Base-by-base conservation (phyloP, 2,888 invertebrate genomes). In the Hypercompe scribonia region DNA sequence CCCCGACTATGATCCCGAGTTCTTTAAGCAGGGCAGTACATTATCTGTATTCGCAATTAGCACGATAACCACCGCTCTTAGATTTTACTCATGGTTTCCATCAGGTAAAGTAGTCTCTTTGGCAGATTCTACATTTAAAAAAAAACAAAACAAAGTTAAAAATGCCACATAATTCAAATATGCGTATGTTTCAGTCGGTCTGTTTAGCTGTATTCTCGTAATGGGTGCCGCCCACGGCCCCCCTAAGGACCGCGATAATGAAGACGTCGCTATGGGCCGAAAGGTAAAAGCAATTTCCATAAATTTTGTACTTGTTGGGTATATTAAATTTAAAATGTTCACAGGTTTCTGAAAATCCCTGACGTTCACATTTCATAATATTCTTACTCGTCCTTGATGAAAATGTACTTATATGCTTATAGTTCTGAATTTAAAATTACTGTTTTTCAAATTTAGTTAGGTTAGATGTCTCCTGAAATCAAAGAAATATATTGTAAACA, bases 241-340 rank as follows among this genome's bases (percentile, higher is more conserved):
- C 0, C 95, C 94, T 0, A 84, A 86, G 54, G 95, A 95, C 2
- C 85, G 95, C 0, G 95, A 95, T 78, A 94, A 90, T 72, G 95
- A 95, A 85, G 95, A 95, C 73, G 90, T 95, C 63, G 84, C 90
- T 0, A 94, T 95, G 94, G 95, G 95, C 77, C 86, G 95, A 86
- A 95, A 95, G 95, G 95, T 95, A 93, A 89, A 66, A 72, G 70
- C 72, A 80, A 77, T 74, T 42, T 65, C 54, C 50, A 58, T 21
- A 61, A 36, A 31, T 69, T 74, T 76, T 77, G 3, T 65, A 42
- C 28, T 5, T 58, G 13, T 66, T 71, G 31, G 31, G 18, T 61
- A 65, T 42, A 61, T 66, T 65, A 73, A 21, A 61, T 54, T 69
- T 66, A 63, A 73, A 67, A 64, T 72, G 36, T 61, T 28, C 24